Percentiles rank a stretch among this genome's conserved stretches.
Conservation (phyloP, 2,797 vertebrate genomes). For the Mormyrus proboscirostris region DNA sequence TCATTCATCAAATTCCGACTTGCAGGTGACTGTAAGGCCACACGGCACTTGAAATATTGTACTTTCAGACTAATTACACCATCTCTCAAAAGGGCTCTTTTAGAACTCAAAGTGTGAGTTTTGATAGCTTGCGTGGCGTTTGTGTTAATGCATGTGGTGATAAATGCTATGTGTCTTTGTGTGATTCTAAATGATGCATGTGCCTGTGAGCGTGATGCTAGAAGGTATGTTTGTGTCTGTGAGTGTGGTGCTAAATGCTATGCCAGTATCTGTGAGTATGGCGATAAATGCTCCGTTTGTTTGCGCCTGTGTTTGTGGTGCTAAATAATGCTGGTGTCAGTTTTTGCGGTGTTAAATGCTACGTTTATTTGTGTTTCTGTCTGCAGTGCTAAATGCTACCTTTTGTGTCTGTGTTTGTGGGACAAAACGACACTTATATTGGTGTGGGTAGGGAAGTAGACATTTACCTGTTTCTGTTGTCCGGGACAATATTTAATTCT, state of each 20-base stretch:
- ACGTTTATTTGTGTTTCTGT: background rate
- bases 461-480: background rate
- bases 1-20: background rate
- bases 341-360: background rate
- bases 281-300: background rate
- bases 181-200: background rate
- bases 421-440: background rate
- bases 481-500: background rate
- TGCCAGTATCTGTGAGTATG: background rate
- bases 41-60: background rate
- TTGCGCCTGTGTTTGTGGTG: background rate
- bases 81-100: background rate
- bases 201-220: background rate
- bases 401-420: background rate
- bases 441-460: background rate
- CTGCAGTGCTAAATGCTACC: background rate
- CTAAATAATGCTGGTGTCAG: background rate
- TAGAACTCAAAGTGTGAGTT: slow-evolving; percentile 7
- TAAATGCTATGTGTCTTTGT: background rate
- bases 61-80: slow-evolving; percentile 7
- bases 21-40: background rate
- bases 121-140: background rate
- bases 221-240: background rate
- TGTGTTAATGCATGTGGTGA: background rate
- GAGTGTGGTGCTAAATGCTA: background rate